Evolutionary conservation across 2,888 invertebrate genomes (phyloP).

Genomic region (Boloria euphrosyne): DNA sequence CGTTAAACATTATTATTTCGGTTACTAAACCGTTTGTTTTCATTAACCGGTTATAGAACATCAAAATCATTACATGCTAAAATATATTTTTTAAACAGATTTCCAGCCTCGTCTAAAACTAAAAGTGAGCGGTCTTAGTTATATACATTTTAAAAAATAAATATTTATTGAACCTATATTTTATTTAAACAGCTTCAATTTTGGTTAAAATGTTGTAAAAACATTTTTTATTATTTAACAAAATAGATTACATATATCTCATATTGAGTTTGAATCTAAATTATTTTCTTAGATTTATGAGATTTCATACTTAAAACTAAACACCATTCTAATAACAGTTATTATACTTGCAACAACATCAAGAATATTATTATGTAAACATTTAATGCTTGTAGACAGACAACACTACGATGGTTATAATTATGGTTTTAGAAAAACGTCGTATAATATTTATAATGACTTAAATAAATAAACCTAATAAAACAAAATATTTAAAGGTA

Average conservation of each 20-base stretch:
- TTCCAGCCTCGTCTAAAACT: too few species aligned
- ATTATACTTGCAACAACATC: neutral
- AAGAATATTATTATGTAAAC: neutral
- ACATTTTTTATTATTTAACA: neutral
- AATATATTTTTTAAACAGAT: too few species aligned
- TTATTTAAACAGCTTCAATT: neutral
- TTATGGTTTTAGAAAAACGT: neutral
- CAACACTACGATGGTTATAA: neutral
- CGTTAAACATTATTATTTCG: too few species aligned
- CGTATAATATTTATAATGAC: neutral
- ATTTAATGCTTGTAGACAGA: slow-evolving; percentile 3
- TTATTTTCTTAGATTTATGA: slow-evolving; percentile 7
- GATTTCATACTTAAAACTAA: slow-evolving; percentile 6
- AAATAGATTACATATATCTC: neutral
- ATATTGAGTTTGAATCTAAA: neutral
- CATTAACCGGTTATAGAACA: too few species aligned
- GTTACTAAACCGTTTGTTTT: too few species aligned
- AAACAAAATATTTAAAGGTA: too few species aligned
- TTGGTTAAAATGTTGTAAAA: neutral
- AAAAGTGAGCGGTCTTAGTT: too few species aligned
- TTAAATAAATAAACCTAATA: too few species aligned
- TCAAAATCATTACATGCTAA: too few species aligned
- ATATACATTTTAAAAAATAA: too few species aligned
- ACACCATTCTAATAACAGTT: slow-evolving; percentile 1
- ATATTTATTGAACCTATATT: too few species aligned